A percentile compares a stretch with the other conserved stretches of the same genome.
Conservation (phyloP, 2,797 vertebrate genomes). For the Sebastes goodei region DNA sequence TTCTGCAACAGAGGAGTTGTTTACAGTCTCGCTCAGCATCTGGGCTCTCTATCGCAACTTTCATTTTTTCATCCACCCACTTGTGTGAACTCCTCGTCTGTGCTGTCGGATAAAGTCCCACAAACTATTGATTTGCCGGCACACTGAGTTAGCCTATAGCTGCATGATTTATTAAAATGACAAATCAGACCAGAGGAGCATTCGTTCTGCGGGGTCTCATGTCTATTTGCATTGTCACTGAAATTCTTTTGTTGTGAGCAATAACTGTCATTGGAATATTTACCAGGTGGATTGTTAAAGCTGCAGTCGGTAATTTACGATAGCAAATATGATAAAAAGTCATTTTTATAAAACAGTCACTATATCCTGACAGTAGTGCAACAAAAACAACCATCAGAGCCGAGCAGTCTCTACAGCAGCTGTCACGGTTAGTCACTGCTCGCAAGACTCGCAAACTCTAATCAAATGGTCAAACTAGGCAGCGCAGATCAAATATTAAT, state of each 20-base stretch:
- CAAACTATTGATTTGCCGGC: conserved; percentile 36
- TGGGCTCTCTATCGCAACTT: conserved; percentile 42
- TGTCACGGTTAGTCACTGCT: no score
- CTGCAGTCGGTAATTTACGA: no score
- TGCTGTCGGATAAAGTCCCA: conserved; percentile 28
- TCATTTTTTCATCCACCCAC: conserved; percentile 36
- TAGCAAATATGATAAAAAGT: no score
- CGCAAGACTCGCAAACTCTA: no score
- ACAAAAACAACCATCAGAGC: no score
- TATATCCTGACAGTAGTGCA: no score
- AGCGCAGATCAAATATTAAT: no score
- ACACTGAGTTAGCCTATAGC: conserved; percentile 32
- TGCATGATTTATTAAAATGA: conserved; percentile 47
- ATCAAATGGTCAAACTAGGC: no score
- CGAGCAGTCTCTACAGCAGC: no score
- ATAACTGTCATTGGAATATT: conserved; percentile 1
- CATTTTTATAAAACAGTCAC: no score
- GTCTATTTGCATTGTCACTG: conserved; percentile 4
- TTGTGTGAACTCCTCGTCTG: conserved; percentile 28
- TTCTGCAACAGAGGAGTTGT: conserved; percentile 44
- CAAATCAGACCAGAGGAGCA: conserved; percentile 8
- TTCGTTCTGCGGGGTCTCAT: not conserved
- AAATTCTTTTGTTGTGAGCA: conserved; percentile 1
- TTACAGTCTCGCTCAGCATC: conserved; percentile 38
- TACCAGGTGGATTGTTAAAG: not conserved